Conservation (phyloP, 2,888 invertebrate species). For the Lamellibrachia satsuma region DNA sequence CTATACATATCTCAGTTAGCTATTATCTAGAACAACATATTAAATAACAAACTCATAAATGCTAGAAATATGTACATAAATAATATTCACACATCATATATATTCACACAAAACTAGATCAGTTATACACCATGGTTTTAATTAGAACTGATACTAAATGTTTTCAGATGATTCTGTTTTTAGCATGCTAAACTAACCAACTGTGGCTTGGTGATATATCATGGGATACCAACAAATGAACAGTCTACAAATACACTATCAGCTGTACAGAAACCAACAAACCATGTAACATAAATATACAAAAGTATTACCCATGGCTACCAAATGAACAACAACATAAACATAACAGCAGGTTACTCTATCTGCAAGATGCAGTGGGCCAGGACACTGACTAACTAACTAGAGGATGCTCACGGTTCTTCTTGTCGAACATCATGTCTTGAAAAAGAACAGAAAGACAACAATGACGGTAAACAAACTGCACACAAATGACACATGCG, state of each 20-base stretch:
- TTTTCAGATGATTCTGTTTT: not conserved
- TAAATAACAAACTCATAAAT: not conserved
- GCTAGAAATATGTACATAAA: not conserved
- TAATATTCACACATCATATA: not conserved
- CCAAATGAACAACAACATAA: not conserved
- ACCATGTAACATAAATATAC: not conserved
- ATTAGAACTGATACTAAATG: not conserved
- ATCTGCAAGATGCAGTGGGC: not conserved
- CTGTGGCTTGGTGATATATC: not conserved
- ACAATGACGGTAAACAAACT: not conserved
- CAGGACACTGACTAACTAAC: slow-evolving; percentile 11
- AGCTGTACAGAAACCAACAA: not conserved
- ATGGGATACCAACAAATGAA: slow-evolving; percentile 7
- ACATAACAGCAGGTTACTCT: not conserved
- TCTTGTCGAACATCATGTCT: slow-evolving; percentile 1
- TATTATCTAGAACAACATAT: not conserved
- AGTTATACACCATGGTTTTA: not conserved
- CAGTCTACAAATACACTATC: slow-evolving; percentile 23
- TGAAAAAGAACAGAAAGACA: not conserved
- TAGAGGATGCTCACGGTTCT: not conserved
- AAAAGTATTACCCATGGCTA: not conserved
- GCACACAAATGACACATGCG: not conserved
- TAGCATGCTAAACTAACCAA: slow-evolving; percentile 1
- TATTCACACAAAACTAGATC: not conserved
- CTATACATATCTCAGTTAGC: not conserved